Percentiles rank a stretch among this genome's conserved stretches.
phyloP scores from a whole-genome alignment of 1,140 invertebrate genomes.

The fruit fly (Drosophila melanogaster) region Release_6_plus_ISO1_MT NT_033779.5:22071501-22072000 shows the following conservation, averaged over 20 bases:
- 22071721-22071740: conserved; percentile 20
- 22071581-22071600: neutral
- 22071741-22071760: neutral
- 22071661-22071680: conserved; percentile 49
- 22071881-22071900: conserved; percentile 3
- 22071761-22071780: conserved; percentile 20
- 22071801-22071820: conserved; percentile 5
- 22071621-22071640: conserved; percentile 36
- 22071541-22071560: too few relatives aligned
- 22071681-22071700: conserved; percentile 41
- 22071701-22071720: conserved; percentile 14
- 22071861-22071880: conserved; percentile 17
- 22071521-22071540: conserved; percentile 17
- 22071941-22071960: conserved; percentile 36
- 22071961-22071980: conserved; percentile 11
- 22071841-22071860: conserved; percentile 45
- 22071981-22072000: conserved; percentile 47
- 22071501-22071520: conserved; percentile 38
- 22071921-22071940: conserved; percentile 22
- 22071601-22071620: conserved; percentile 6
- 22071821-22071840: conserved; percentile 9
- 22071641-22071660: conserved; percentile 39
- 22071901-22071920: neutral
- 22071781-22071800: conserved; percentile 22
- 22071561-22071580: too few relatives aligned